A percentile compares a stretch with the other conserved stretches of the same genome.
These are phyloP conservation scores for Nomada ferruginata DNA, from an alignment of 2,888 invertebrate genomes.

Conservation along the genomic window DNA sequence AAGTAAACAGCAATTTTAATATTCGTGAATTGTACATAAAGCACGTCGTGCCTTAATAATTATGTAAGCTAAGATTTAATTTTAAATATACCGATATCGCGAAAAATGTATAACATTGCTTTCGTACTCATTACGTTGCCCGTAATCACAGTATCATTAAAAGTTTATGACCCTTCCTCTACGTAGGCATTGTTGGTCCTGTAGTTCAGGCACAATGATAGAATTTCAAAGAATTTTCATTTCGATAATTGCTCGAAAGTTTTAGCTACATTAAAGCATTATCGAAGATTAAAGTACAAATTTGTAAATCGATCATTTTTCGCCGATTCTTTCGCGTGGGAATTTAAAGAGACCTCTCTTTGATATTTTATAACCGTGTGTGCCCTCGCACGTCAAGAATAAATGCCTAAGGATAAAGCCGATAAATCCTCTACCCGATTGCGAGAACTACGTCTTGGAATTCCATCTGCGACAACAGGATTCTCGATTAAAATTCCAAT, in stretches of 20 bases:
- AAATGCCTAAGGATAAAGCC: constrained; percentile 48
- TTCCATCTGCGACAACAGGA: constrained; percentile 68
- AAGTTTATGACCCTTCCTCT: no score
- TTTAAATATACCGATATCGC: background rate
- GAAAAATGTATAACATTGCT: no score
- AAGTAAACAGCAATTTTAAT: constrained; percentile 5
- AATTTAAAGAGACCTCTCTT: background rate
- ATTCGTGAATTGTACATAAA: background rate
- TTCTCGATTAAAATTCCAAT: constrained; percentile 71
- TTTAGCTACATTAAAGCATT: background rate
- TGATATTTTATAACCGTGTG: constrained; percentile 9
- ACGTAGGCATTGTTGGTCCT: no score
- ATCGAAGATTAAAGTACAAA: background rate
- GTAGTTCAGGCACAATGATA: no score
- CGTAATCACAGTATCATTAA: no score
- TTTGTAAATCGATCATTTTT: background rate
- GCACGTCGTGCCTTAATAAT: background rate
- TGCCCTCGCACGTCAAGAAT: background rate
- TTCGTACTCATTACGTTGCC: no score
- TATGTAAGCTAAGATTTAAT: background rate
- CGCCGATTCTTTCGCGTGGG: background rate
- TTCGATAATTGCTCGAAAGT: background rate
- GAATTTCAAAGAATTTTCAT: background rate
- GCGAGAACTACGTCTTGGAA: constrained; percentile 60
- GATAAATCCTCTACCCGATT: constrained; percentile 56